These are phyloP conservation scores for Chrysolina haemoptera DNA, from an alignment of 2,888 invertebrate species.

Conservation along the genomic window DNA sequence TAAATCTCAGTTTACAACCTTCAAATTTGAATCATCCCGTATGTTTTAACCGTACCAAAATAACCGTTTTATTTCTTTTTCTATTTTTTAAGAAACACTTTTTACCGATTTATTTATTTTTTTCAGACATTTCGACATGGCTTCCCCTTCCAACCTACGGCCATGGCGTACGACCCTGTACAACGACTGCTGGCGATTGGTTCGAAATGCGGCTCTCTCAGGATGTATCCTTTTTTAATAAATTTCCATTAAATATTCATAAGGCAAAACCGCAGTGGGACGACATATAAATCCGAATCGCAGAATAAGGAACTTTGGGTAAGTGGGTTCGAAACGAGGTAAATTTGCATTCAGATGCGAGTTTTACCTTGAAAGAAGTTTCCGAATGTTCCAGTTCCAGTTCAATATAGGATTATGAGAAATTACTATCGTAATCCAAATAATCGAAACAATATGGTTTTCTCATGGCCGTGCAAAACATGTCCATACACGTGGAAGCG, in stretches of 20 bases:
- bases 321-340: constrained; percentile 22
- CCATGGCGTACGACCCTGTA: constrained; percentile 97
- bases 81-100: not conserved
- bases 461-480: not conserved
- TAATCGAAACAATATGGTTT: not conserved
- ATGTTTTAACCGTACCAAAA: no score
- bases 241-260: constrained; percentile 40
- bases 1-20: no score
- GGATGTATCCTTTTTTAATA: constrained; percentile 90
- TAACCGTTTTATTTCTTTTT: no score
- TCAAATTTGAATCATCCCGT: no score
- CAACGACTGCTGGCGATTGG: constrained; percentile 98
- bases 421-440: not conserved
- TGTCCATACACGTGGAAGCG: no score
- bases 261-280: constrained; percentile 13
- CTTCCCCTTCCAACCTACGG: constrained; percentile 97
- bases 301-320: constrained; percentile 17
- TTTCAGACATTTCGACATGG: constrained; percentile 97
- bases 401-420: constrained; percentile 13
- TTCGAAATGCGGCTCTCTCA: constrained; percentile 93
- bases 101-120: constrained; percentile 63
- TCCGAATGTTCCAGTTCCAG: not conserved
- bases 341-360: constrained; percentile 16
- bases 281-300: constrained; percentile 14
- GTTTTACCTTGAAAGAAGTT: not conserved